Percentiles rank a stretch among this genome's conserved stretches.
Evolutionary conservation across 2,113 vertebrate genomes (phyloP).

Genomic region (Marmota flaviventris): DNA sequence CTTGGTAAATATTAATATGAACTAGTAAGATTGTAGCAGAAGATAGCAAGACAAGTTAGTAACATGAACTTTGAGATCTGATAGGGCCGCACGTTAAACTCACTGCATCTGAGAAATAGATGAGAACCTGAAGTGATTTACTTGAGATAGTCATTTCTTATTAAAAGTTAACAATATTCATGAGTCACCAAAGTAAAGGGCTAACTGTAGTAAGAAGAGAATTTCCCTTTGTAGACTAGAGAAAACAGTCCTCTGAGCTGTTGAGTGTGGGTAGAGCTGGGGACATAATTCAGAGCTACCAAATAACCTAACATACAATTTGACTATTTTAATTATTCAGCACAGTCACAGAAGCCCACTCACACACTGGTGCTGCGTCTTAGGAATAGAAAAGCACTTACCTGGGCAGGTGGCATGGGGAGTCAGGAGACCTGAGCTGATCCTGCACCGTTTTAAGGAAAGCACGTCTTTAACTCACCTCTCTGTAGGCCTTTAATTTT

Average conservation of each 20-base stretch:
- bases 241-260: background rate
- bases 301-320: background rate
- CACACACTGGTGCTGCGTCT: accelerated
- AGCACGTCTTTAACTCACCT: no score
- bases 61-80: background rate
- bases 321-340: no score
- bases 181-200: background rate
- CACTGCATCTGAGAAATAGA: no score
- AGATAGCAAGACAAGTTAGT: background rate
- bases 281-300: background rate
- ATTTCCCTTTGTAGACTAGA: background rate
- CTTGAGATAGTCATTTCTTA: no score
- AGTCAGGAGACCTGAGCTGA: background rate
- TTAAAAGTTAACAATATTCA: background rate
- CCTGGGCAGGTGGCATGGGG: background rate
- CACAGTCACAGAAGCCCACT: no score
- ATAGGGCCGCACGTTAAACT: background rate
- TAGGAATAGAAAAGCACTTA: background rate
- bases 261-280: background rate
- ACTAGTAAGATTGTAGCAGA: background rate
- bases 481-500: no score
- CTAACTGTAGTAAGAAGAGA: background rate
- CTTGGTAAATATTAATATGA: background rate
- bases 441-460: background rate
- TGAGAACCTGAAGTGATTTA: no score